A percentile compares a stretch with the other conserved stretches of the same genome.
These are phyloP conservation scores for Anas platyrhynchos DNA, from an alignment of 2,113 vertebrate species.

Conservation along the genomic window DNA sequence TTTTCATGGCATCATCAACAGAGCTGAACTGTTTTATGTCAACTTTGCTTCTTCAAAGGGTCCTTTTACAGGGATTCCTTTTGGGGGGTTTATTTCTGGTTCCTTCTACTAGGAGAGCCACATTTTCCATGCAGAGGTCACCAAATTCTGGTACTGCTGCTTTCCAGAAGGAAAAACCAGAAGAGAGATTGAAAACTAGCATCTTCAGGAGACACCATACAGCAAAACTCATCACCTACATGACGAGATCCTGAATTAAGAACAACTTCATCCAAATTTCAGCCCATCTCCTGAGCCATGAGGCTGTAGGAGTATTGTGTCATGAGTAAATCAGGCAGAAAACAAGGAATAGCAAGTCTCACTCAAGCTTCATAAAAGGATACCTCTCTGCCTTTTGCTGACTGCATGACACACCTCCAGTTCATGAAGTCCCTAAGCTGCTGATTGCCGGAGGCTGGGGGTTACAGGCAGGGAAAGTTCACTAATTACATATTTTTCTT, in stretches of 20 bases:
- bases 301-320: background rate
- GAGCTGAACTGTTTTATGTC: background rate
- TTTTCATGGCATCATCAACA: background rate
- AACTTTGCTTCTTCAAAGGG: background rate
- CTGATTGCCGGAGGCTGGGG: background rate
- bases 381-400: background rate
- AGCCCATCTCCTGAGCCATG: background rate
- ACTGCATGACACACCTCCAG: background rate
- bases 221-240: background rate
- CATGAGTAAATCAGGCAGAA: background rate
- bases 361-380: background rate
- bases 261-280: background rate
- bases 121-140: background rate
- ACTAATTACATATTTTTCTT: background rate
- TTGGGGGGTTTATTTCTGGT: background rate
- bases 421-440: background rate
- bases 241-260: background rate
- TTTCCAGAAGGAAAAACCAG: background rate
- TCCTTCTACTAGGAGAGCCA: background rate
- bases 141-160: background rate
- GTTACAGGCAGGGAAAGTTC: background rate
- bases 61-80: background rate
- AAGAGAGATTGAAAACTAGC: background rate
- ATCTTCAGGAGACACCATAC: background rate
- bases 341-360: background rate